Conservation (phyloP, 1,140 invertebrate species). For the Phthorimaea operculella region DNA sequence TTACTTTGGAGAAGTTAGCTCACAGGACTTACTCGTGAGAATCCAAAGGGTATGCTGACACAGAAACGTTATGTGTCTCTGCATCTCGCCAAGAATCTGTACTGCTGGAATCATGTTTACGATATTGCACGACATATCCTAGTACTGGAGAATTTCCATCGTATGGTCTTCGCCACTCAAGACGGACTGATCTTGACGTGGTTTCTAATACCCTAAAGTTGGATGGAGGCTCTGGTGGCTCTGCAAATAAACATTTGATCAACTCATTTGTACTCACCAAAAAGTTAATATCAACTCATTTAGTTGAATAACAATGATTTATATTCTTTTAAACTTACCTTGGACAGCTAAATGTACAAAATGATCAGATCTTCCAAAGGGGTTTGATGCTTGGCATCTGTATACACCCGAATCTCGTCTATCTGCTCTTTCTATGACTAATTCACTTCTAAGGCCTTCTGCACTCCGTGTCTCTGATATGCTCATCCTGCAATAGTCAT, state of each 20-base stretch:
- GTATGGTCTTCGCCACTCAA: conserved; percentile 81
- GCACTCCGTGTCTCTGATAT: conserved; percentile 76
- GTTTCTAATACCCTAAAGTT: conserved; percentile 74
- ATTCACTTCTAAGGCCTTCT: conserved; percentile 74
- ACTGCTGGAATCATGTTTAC: conserved; percentile 42
- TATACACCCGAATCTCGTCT: conserved; percentile 86
- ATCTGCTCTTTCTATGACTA: conserved; percentile 75
- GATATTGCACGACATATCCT: conserved; percentile 79
- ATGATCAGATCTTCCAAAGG: conserved; percentile 84
- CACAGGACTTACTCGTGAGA: conserved; percentile 45
- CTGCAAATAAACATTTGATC: conserved; percentile 37
- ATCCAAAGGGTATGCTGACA: conserved; percentile 36
- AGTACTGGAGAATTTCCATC: conserved; percentile 85
- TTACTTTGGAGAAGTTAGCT: background rate
- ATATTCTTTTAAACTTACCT: conserved; percentile 67
- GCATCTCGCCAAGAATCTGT: conserved; percentile 57
- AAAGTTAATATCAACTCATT: background rate
- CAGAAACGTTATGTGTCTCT: conserved; percentile 55
- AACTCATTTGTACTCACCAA: no score
- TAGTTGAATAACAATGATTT: background rate
- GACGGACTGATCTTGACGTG: conserved; percentile 75
- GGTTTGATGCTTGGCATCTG: conserved; percentile 85
- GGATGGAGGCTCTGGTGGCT: conserved; percentile 79
- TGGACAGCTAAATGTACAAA: conserved; percentile 85
- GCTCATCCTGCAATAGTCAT: conserved; percentile 53